These are phyloP conservation scores for Bubo scandiacus DNA, from an alignment of 2,113 vertebrate genomes.

Conservation along the genomic window DNA sequence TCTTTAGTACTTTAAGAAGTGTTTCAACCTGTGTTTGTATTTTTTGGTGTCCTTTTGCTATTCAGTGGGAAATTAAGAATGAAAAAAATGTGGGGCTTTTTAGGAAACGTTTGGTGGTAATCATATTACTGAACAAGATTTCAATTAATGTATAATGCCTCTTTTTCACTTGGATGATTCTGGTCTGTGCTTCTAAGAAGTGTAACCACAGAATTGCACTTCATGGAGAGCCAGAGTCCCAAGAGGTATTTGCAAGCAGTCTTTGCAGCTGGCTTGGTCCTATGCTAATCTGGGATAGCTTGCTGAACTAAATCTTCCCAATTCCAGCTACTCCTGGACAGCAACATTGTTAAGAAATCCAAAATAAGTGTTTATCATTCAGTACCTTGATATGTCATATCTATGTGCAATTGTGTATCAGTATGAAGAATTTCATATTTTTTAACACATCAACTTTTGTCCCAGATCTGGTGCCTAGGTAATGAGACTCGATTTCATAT, in stretches of 20 bases:
- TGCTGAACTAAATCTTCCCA: background rate
- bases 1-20: background rate
- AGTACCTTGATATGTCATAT: background rate
- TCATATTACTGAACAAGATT: background rate
- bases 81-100: background rate
- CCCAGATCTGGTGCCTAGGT: slow-evolving; percentile 96
- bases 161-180: background rate
- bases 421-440: background rate
- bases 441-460: slow-evolving; percentile 28
- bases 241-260: background rate
- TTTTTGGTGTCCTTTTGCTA: background rate
- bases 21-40: background rate
- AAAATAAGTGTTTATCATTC: background rate
- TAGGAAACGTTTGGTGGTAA: background rate
- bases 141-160: background rate
- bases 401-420: rapidly evolving
- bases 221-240: background rate
- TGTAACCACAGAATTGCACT: background rate
- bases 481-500: slow-evolving; percentile 98
- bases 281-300: background rate
- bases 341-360: background rate
- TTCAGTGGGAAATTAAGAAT: background rate
- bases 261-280: background rate
- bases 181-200: background rate
- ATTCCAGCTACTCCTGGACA: background rate